Base-by-base conservation (phyloP, 2,888 invertebrate species). In the Cosmia trapezina region DNA sequence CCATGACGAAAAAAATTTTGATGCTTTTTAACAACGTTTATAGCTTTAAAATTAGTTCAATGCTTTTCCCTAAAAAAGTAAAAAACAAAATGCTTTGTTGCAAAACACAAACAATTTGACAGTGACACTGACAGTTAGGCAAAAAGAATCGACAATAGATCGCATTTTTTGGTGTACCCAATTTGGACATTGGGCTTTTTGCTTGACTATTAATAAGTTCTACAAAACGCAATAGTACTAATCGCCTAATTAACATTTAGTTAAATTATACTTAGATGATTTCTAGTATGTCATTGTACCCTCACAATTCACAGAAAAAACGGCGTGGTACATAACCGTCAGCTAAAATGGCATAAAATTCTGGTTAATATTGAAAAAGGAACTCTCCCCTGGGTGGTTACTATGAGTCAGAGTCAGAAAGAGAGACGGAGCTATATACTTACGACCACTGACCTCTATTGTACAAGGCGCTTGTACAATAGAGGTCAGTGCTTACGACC, bases 1-100 rank as follows among this genome's bases (percentile, higher is more conserved):
- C 89, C 93, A 93, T 93, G 22, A 60, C 61, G 53, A 65, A 75
- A 54, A 22, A 59, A 70, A 73, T 70, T 19, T 12, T 62, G 68
- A 49, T 54, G 14, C 61, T 59, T 77, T 69, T 49, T 43, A n/a
- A 11, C 19, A 53, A 47, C 22, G n/a, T 19, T 47, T 33, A 43
- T 0, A 43, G 7, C 2, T 41, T 9, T 9, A 17, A 22, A 57
- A 45, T 19, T 28, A 28, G 2, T 54, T 61, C 1, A 47, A 53
- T n/a, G 8, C 19, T 67, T 64, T 28, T 11, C 37, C 4, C n/a
- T n/a, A n/a, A n/a, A n/a, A n/a, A n/a, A n/a, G n/a, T n/a, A n/a
- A n/a, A n/a, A n/a, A n/a, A 37, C 28, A 28, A 28, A 28, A 28
- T 28, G 37, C 37, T 37, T 37, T 45, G 69, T 62, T 59, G 57